These are phyloP conservation scores for Corythaixoides concolor DNA, from an alignment of 2,113 vertebrate species.

Conservation along the genomic window DNA sequence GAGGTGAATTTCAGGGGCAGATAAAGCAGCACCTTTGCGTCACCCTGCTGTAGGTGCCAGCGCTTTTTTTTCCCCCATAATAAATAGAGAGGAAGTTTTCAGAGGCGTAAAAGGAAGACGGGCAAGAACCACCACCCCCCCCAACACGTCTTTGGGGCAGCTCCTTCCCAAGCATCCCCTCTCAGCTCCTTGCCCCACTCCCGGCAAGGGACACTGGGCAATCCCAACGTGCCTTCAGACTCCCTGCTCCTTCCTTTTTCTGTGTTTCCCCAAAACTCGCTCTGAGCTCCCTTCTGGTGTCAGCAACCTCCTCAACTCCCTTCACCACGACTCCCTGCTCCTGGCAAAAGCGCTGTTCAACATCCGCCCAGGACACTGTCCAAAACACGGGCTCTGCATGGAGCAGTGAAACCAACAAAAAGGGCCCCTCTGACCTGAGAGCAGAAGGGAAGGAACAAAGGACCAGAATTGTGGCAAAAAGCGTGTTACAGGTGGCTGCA, in stretches of 20 bases:
- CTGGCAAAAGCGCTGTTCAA: background rate
- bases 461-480: rapidly evolving
- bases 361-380: too few species aligned
- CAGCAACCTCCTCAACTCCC: background rate
- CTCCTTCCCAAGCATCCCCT: background rate
- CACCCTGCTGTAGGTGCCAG: background rate
- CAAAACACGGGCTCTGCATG: background rate
- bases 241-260: background rate
- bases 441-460: background rate
- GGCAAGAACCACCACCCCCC: background rate
- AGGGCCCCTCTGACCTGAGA: background rate
- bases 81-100: background rate
- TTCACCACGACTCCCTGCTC: background rate
- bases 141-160: background rate
- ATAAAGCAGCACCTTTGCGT: background rate
- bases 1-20: background rate
- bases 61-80: background rate
- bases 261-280: background rate
- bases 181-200: background rate
- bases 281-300: background rate
- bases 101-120: background rate
- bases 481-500: background rate
- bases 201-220: background rate
- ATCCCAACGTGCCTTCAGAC: background rate
- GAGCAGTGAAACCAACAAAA: background rate